Evolutionary conservation across 1,140 invertebrate species (phyloP).

Genomic region (Tyrophagus putrescentiae): DNA sequence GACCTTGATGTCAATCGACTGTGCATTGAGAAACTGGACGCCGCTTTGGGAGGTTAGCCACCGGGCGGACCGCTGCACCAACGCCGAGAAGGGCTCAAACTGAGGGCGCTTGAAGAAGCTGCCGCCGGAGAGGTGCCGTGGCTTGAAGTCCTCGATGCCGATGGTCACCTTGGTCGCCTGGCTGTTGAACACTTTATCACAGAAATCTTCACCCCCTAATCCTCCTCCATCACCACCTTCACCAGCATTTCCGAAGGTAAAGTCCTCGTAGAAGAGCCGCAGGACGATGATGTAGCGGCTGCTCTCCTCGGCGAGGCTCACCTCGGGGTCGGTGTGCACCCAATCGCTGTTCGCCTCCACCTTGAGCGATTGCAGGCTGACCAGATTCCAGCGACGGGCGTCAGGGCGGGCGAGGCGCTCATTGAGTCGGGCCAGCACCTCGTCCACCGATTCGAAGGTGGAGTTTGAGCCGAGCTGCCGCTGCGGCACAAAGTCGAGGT

Average conservation of each 20-base stretch:
- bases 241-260: background rate
- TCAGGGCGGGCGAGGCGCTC: background rate
- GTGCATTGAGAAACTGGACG: slow-evolving; percentile 20
- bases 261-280: slow-evolving; percentile 20
- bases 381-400: background rate
- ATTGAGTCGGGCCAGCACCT: slow-evolving; percentile 16
- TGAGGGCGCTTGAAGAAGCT: slow-evolving; percentile 21
- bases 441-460: slow-evolving; percentile 20
- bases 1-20: slow-evolving; percentile 23
- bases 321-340: slow-evolving; percentile 15
- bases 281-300: slow-evolving; percentile 13
- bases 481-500: slow-evolving; percentile 18
- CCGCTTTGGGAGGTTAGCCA: slow-evolving; percentile 14
- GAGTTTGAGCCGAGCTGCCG: slow-evolving; percentile 1
- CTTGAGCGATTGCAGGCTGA: slow-evolving; percentile 19
- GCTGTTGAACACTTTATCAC: background rate
- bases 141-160: slow-evolving; percentile 20
- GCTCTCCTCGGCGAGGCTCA: slow-evolving; percentile 16
- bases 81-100: slow-evolving; percentile 16
- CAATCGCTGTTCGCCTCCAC: slow-evolving; percentile 20
- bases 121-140: slow-evolving; percentile 14
- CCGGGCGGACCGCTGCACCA: slow-evolving; percentile 5
- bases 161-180: background rate
- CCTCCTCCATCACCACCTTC: background rate
- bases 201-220: background rate